Evolutionary conservation across 2,888 invertebrate species (phyloP), one percentile per base, ranked within the genome.

Genomic region (Neocrepidodera transversa): DNA sequence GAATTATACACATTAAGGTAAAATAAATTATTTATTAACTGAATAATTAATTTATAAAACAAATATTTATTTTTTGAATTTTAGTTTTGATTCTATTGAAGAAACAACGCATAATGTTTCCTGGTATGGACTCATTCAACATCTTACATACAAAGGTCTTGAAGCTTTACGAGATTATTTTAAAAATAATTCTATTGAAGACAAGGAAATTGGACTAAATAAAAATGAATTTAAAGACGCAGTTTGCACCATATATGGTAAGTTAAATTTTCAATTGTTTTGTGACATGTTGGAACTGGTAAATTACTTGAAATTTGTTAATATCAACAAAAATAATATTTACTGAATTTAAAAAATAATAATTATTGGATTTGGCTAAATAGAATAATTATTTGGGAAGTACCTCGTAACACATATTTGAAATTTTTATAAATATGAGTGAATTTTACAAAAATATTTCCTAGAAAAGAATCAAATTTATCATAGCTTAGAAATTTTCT

Each of bases 201-300:
- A 16, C 1, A 35, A 62, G 47, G 64, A 65, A 43, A 50, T 60
- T 18, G 74, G 74, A 6, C 70, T 80, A 6, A 70, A 59, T 13
- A 76, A 71, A 66, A 70, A 75, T 50, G 75, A 76, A 58, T 80
- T 81, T 67, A 61, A 76, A n/a, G 66, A 70, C 16, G 75, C 77
- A 3, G 68, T 80, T 50, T 71, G 73, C 47, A 64, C 66, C 42
- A 69, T 79, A 47, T 73, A 76, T 38, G 78, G 79, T 79, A 66
- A 42, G 52, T 30, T n/a, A n/a, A n/a, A n/a, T n/a, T n/a, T n/a
- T n/a, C n/a, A n/a, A n/a, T n/a, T n/a, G n/a, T n/a, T n/a, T n/a
- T n/a, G n/a, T n/a, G n/a, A n/a, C n/a, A n/a, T n/a, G n/a, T n/a
- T n/a, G n/a, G n/a, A n/a, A n/a, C n/a, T n/a, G n/a, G n/a, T n/a